Base-by-base conservation (phyloP, 2,888 invertebrate species). In the Drosophila aldrichi region DNA sequence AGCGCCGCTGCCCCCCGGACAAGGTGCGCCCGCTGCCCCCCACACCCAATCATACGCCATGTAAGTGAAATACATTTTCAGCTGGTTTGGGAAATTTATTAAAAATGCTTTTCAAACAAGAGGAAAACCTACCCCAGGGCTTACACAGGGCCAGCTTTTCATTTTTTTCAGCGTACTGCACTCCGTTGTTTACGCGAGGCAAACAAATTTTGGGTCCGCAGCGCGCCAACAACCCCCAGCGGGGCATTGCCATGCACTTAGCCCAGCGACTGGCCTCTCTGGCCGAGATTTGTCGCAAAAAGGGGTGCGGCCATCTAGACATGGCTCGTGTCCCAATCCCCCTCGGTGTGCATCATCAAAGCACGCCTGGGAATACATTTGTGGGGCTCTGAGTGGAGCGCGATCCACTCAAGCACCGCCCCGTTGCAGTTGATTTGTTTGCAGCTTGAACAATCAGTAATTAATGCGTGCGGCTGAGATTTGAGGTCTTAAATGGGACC, bases 1-100 rank as follows among this genome's bases (percentile, higher is more conserved):
- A 95, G 74, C 94, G 96, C 77, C 94, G 96, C 92, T 96, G 96
- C 82, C 96, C 96, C 60, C 96, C 96, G 79, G 96, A 96, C 94
- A 96, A 96, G 91, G 94, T 95, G 74, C 94, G 96, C 66, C 96
- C 96, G 14, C 94, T 96, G 81, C 96, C 96, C 14, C 94, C 95
- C 61, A 95, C 95, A 38, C 95, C 95, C 36, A 93, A 94, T 67
- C 95, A 95, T 76, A 90, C 92, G 78, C 92, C 93, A 88, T 91
- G 93, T 93, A 92, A 93, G 93, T 92, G 63, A 68, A 82, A 78
- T 44, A 69, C 36, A 38, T 51, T 40, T 18, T 18, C 25, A 29
- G 25, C 16, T 38, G 70, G 70, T 63, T 43, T 69, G 79, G 64
- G 65, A 68, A 81, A 70, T 74, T 75, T 88, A 78, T 89, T 85